A percentile compares a stretch with the other conserved stretches of the same genome.
These are phyloP conservation scores for Benthosema pterotum DNA, from an alignment of 2,797 vertebrate species.

Conservation along the genomic window DNA sequence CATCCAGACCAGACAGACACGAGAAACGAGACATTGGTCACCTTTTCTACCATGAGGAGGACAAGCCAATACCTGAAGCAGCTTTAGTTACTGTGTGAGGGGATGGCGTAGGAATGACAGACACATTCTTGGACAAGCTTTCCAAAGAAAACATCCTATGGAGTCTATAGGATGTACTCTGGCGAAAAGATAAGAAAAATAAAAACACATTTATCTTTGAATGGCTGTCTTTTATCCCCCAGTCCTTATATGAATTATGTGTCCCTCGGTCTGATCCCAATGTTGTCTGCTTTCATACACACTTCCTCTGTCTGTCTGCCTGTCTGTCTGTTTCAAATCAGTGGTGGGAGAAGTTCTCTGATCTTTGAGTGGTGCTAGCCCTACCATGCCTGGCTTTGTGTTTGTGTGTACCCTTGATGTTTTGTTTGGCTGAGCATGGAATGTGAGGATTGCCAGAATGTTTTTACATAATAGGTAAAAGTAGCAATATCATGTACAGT, in stretches of 20 bases:
- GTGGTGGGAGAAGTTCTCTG: too few relatives aligned
- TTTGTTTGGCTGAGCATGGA: too few relatives aligned
- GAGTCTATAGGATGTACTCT: neutral
- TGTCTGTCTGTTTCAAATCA: neutral
- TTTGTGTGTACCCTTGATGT: too few relatives aligned
- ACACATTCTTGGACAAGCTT: neutral
- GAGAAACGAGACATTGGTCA: too few relatives aligned
- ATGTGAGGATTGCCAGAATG: too few relatives aligned
- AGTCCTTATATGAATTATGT: neutral
- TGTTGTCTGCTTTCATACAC: neutral
- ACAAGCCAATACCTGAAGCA: conserved; percentile 1
- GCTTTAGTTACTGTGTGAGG: too few relatives aligned
- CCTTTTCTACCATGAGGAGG: neutral
- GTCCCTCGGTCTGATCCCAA: neutral
- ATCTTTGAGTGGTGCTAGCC: too few relatives aligned
- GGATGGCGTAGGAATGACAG: conserved; percentile 8
- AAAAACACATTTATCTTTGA: conserved; percentile 8
- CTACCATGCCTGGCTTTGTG: too few relatives aligned
- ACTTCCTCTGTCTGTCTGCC: neutral
- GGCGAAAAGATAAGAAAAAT: conserved; percentile 1
- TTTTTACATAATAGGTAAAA: too few relatives aligned
- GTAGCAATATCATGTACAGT: too few relatives aligned
- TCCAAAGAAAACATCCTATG: too few relatives aligned
- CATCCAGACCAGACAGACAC: too few relatives aligned
- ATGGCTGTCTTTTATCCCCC: neutral